Percentiles rank a stretch among this genome's conserved stretches.
These are phyloP conservation scores for Ornithoptera priamus DNA, from an alignment of 2,888 invertebrate genomes.

Conservation along the genomic window DNA sequence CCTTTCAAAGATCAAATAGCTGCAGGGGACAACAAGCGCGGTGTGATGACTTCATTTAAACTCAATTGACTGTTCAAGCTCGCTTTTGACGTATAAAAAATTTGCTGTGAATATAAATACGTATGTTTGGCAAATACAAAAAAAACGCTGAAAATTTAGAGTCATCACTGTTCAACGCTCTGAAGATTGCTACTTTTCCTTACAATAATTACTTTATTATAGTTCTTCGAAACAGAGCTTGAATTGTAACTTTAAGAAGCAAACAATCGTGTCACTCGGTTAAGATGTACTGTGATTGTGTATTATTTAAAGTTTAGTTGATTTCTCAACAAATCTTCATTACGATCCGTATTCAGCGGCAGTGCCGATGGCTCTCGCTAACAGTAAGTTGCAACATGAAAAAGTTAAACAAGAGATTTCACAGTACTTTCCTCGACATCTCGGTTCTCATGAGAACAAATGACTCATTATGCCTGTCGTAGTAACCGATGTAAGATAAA, in stretches of 20 bases:
- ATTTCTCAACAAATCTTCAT: conserved; percentile 1
- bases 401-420: conserved; percentile 28
- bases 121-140: neutral
- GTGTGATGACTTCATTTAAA: conserved; percentile 33
- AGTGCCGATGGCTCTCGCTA: conserved; percentile 27
- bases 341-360: conserved; percentile 6
- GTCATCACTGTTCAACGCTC: neutral
- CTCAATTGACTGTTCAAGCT: conserved; percentile 35
- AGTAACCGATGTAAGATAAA: conserved; percentile 12
- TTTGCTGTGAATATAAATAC: neutral
- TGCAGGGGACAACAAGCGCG: conserved; percentile 33
- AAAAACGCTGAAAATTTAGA: neutral
- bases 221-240: neutral
- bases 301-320: neutral
- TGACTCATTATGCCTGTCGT: conserved; percentile 23
- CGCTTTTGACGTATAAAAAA: neutral
- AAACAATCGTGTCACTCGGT: neutral
- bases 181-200: neutral
- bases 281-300: neutral
- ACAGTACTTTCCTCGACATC: conserved; percentile 28
- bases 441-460: conserved; percentile 29
- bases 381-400: conserved; percentile 23
- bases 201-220: neutral
- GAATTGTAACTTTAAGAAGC: neutral
- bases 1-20: conserved; percentile 38